phyloP scores from a whole-genome alignment of 2,797 vertebrate species.

The Lutjanus campechanus region DNA sequence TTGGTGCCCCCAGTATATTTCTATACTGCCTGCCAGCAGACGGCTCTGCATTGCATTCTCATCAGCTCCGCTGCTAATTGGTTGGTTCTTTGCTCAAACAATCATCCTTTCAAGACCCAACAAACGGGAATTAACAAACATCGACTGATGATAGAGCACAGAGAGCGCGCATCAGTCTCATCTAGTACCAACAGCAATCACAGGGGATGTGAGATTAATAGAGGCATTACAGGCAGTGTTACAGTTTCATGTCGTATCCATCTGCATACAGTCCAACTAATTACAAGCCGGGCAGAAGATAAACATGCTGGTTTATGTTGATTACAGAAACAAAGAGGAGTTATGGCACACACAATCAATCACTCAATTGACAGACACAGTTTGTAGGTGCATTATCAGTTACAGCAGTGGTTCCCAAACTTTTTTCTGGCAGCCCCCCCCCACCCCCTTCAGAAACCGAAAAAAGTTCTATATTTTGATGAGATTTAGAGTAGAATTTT shows the following conservation, averaged over 20 bases:
- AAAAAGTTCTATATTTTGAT: too few species aligned
- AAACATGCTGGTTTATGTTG: constrained; percentile 29
- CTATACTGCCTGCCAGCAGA: background rate
- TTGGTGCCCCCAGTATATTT: background rate
- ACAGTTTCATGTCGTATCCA: constrained; percentile 15
- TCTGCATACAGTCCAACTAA: constrained; percentile 26
- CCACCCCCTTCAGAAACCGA: too few species aligned
- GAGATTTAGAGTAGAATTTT: too few species aligned
- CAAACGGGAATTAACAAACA: constrained; percentile 43
- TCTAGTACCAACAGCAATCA: constrained; percentile 20
- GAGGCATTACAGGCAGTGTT: constrained; percentile 20
- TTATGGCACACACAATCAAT: constrained; percentile 10
- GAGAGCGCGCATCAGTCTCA: constrained; percentile 28
- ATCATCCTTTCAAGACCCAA: constrained; percentile 26
- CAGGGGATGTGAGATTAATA: constrained; percentile 35
- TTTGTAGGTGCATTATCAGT: background rate
- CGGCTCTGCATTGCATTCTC: background rate
- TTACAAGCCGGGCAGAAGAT: constrained; percentile 27
- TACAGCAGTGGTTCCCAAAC: too few species aligned
- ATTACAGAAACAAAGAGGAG: constrained; percentile 31
- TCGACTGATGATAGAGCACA: constrained; percentile 14
- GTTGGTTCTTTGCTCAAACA: constrained; percentile 31
- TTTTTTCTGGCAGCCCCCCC: too few species aligned
- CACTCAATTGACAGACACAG: background rate
- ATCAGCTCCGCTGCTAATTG: constrained; percentile 28